Base-by-base conservation (phyloP, 2,797 vertebrate species). In the Micropoecilia bifurca region DNA sequence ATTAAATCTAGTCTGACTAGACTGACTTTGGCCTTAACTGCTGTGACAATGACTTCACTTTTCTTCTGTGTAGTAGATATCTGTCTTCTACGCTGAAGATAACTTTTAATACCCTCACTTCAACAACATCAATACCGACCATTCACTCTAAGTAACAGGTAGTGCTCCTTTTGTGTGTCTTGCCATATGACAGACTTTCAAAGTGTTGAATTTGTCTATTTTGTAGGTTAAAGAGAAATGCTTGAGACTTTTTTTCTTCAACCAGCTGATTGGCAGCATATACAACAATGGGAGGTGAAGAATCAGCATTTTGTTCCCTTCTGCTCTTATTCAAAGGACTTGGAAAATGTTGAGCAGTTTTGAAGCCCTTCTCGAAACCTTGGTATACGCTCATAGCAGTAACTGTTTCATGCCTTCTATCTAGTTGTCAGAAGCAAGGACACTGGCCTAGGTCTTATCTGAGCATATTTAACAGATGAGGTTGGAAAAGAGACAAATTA, bases 401-500 rank as follows among this genome's bases (percentile, higher is more conserved):
- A 36, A 63, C 59, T 36, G 30, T 30, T 63, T 6, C 16, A 63
- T 33, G 14, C 14, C 59, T 63, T 63, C 28, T 59, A 13, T 30
- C 57, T 30, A 16, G 14, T 63, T 33, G 13, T 36, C 59, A 18
- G 18, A 36, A 36, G 30, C 30, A 63, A 36, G 30, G 30, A 63
- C 59, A 36, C 16, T 36, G 59, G 6, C 30, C 13, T 20, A 3
- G 14, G 30, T 3, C 59, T 63, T 8, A 3, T 33, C 59, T 77
- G 72, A 43, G 30, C 36, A 1, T 22, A 25, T 81, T 86, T 73
- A 83, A 68, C 36, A n/a, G 48, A 63, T 9, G 30, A 63, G 75
- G 1, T 75, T 68, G 80, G 50, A 80, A 71, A 80, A 36, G 43
- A 82, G 28, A 79, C 9, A 1, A 77, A 46, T 57, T 68, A 71